Percentiles rank a stretch among this genome's conserved stretches.
These are phyloP conservation scores for Tiliacea citrago DNA, from an alignment of 2,888 invertebrate genomes.

Conservation along the genomic window DNA sequence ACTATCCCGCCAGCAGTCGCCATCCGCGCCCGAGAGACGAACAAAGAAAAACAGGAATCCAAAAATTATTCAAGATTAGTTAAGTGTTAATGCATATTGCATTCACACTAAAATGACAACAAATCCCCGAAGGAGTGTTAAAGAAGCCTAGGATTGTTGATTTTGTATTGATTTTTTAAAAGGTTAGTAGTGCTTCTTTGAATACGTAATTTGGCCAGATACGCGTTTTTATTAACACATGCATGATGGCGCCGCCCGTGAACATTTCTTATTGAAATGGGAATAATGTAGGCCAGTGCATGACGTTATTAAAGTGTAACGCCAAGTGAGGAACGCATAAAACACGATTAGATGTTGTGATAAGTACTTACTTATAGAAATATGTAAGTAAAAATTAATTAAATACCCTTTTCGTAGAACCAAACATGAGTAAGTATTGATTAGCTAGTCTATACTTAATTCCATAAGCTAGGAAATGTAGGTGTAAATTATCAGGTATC, in stretches of 20 bases:
- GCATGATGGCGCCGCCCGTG: conserved; percentile 71
- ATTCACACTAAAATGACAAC: conserved; percentile 72
- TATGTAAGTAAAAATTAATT: background rate
- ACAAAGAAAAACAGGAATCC: conserved; percentile 69
- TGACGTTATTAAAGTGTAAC: conserved; percentile 51
- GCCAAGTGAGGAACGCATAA: conserved; percentile 53
- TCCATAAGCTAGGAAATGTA: conserved; percentile 27
- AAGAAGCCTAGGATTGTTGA: conserved; percentile 71
- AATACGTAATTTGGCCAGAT: conserved; percentile 64
- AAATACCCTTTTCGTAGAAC: conserved; percentile 3
- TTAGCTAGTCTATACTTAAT: conserved; percentile 1
- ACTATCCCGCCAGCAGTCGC: conserved; percentile 73
- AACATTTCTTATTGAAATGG: conserved; percentile 49
- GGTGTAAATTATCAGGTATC: conserved; percentile 40
- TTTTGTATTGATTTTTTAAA: conserved; percentile 63
- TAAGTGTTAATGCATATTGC: conserved; percentile 67
- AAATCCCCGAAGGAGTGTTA: conserved; percentile 67
- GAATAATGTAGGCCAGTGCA: conserved; percentile 57
- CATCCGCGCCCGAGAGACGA: conserved; percentile 76
- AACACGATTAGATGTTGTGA: conserved; percentile 36
- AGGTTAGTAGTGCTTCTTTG: conserved; percentile 82
- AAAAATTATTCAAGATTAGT: too few relatives aligned
- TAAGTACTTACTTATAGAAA: conserved; percentile 9
- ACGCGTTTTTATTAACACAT: conserved; percentile 56
- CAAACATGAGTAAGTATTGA: conserved; percentile 28